phyloP scores from a whole-genome alignment of 2,113 vertebrate genomes.

The Protomyctophum bolini region DNA sequence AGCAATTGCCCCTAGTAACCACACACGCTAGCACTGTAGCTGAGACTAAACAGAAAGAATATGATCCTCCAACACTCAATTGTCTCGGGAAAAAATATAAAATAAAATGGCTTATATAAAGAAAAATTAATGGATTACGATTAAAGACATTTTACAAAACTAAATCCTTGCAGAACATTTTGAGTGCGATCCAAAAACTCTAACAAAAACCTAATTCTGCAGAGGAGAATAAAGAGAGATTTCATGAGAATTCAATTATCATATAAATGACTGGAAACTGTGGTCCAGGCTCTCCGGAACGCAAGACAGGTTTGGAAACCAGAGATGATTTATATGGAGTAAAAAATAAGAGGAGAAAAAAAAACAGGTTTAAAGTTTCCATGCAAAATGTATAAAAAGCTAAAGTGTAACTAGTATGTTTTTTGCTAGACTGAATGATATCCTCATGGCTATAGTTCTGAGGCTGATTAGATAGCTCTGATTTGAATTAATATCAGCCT shows the following conservation, averaged over 20 bases:
- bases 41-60: constrained; percentile 32
- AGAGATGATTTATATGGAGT: constrained; percentile 22
- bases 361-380: constrained; percentile 25
- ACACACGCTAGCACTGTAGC: constrained; percentile 10
- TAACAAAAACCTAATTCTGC: constrained; percentile 31
- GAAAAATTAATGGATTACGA: constrained; percentile 43
- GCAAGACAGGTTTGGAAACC: constrained; percentile 37
- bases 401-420: constrained; percentile 32
- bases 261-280: constrained; percentile 55
- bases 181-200: constrained; percentile 16
- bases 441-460: constrained; percentile 3
- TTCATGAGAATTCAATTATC: constrained; percentile 54
- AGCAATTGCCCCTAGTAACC: neutral
- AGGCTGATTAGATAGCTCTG: constrained; percentile 43
- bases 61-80: constrained; percentile 38
- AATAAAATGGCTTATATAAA: constrained; percentile 14
- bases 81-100: constrained; percentile 10
- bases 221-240: constrained; percentile 50
- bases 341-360: neutral
- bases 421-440: constrained; percentile 17
- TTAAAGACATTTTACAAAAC: constrained; percentile 51
- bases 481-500: constrained; percentile 45
- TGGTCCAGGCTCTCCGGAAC: constrained; percentile 44
- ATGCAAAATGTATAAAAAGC: constrained; percentile 39
- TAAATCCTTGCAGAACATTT: constrained; percentile 39